Evolutionary conservation across 2,797 vertebrate species (phyloP), one percentile per base, ranked within the genome.

Genomic region (Glyptemys insculpta): DNA sequence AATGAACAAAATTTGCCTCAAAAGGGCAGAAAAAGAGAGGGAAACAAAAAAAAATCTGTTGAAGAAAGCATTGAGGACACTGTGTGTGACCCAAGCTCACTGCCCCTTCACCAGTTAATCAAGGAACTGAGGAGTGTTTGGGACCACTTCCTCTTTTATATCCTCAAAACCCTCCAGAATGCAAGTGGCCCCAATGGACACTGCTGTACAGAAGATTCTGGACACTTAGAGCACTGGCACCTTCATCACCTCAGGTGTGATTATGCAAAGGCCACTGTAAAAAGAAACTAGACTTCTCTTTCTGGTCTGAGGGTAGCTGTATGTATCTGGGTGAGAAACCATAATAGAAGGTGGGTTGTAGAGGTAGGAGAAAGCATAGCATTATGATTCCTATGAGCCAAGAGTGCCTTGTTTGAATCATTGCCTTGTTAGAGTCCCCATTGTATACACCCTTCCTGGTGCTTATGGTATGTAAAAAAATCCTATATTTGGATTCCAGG

Each of bases 381-480:
- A 19, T 6, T 44, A 92, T 47, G 90, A 87, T 2, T 87, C 6
- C 12, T 29, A 1, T 12, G 9, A 91, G 6, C 3, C 80, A 87
- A 79, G 9, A 8, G 44, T 83, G 82, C 8, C 6, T 80, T 80
- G 16, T 52, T 31, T 52, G 80, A 62, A 83, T 6, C 78, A 25
- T 80, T 89, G n/a, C 44, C 44, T 83, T 50, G 81, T 2, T 37
- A 82, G 72, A 86, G 2, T 53, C 90, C 31, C 76, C 16, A 41
- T 27, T 57, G 18, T 29, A 23, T 8, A 31, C 79, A 9, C 54
- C 16, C 88, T 49, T 89, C 49, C 52, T 85, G 10, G 34, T 57
- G 82, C 86, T 84, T 81, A 89, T 37, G 91, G 56, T 41, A 79
- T 88, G 53, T 92, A 81, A 87, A 91, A 65, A 59, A 83, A 89